Base-by-base conservation (phyloP, 37 sponge, comb jelly and placozoan genomes). In the Cliona cf. orientalis region DNA sequence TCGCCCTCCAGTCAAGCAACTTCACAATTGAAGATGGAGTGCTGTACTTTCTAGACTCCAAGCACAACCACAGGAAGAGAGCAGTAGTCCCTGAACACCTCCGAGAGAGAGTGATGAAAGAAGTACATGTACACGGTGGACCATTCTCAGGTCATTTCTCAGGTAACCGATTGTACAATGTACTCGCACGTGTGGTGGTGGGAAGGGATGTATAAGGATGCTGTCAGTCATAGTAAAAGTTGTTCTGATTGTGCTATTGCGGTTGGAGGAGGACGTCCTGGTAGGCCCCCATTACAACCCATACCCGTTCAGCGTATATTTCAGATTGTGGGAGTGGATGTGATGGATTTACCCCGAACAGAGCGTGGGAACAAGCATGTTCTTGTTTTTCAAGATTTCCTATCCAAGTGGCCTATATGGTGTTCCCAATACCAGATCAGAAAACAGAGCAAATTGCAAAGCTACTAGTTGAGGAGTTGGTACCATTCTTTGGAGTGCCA, bases 161-260 rank as follows among this genome's bases (percentile, higher is more conserved):
- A 32, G 87, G 87, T 19, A 59, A 46, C 14, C 53, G 74, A 17
- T 26, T 86, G 34, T 86, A 71, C 59, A 42, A 65, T 31, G 46
- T 80, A 3, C 19, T 91, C 0, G 0, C 44, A 1, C 32, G 36
- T 23, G 3, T 82, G 83, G 74, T 91, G 87, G 87, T 91, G 92
- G 92, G 46, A 81, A 7, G 49, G 80, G 3, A 82, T 91, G 87
- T 86, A 45, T 60, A n/a, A 61, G 31, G 92, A 86, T 65, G 67
- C 42, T 7, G 23, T 80, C 0, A 31, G 42, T 3, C 67, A 49
- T 64, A 74, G 76, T 66, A 32, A 33, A 2, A 29, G 26, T 43
- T 91, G 91, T 69, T 83, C 86, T 19, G 66, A 91, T 59, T 82
- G 92, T 77, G 79, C 68, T 44, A 69, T 82, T 64, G 79, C 56